Evolutionary conservation across 2,113 vertebrate genomes (phyloP).

Genomic region (Halcyon malimbica): DNA sequence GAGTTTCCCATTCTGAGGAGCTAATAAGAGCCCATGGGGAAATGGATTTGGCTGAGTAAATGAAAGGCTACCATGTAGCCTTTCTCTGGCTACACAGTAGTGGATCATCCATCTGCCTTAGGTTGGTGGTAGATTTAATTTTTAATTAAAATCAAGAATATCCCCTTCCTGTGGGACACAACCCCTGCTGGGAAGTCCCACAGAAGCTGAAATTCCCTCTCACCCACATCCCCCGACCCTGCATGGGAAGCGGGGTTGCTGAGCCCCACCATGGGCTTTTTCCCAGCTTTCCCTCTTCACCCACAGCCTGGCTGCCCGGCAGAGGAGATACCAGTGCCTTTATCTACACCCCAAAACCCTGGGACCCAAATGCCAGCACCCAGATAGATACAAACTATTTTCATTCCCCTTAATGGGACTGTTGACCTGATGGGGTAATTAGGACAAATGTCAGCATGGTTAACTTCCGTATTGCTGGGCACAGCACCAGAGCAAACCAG

Average conservation of each 20-base stretch:
- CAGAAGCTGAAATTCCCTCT: not conserved
- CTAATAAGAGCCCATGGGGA: not conserved
- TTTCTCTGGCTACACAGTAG: not conserved
- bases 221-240: rapidly evolving
- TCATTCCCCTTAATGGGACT: slow-evolving; percentile 50
- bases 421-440: slow-evolving; percentile 61
- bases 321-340: not conserved
- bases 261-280: not conserved
- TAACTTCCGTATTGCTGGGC: slow-evolving; percentile 25
- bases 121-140: rapidly evolving
- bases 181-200: not conserved
- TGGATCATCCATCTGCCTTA: not conserved
- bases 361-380: not conserved
- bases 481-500: rapidly evolving
- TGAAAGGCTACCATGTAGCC: not conserved
- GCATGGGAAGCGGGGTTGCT: rapidly evolving
- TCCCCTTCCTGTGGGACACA: not conserved
- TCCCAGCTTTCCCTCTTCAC: not conserved
- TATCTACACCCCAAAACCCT: not conserved
- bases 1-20: not conserved
- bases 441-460: slow-evolving; percentile 29
- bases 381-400: slow-evolving; percentile 43
- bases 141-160: not conserved
- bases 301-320: not conserved
- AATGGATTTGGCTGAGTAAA: not conserved